phyloP scores from a whole-genome alignment of 1,140 invertebrate genomes.

The Drosophila orena region DNA sequence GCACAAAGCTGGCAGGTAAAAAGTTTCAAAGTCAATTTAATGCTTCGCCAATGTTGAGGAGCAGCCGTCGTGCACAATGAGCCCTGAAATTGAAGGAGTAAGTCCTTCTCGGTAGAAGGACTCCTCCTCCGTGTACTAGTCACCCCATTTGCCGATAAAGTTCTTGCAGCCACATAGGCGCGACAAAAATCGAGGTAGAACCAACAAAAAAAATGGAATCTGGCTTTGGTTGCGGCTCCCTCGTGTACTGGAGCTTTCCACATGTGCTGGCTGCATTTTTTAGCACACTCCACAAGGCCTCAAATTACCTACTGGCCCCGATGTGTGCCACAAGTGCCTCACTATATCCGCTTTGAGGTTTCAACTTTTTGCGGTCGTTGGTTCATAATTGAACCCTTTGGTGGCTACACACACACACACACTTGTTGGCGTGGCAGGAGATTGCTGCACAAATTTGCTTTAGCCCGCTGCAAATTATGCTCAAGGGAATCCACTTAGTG shows the following conservation, averaged over 20 bases:
- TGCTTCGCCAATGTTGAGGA: conserved; percentile 61
- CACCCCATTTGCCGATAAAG: conserved; percentile 35
- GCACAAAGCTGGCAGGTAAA: conserved; percentile 62
- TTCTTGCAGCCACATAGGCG: conserved; percentile 54
- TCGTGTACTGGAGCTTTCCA: conserved; percentile 33
- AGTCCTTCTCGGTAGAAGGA: not conserved
- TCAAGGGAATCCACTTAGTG: conserved; percentile 42
- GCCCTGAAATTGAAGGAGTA: conserved; percentile 68
- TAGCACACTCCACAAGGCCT: conserved; percentile 31
- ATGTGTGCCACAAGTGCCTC: conserved; percentile 38
- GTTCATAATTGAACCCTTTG: conserved; percentile 78
- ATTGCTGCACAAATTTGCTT: conserved; percentile 68
- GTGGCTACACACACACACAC: conserved; percentile 37
- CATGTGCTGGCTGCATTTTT: conserved; percentile 45
- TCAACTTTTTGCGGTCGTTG: conserved; percentile 51
- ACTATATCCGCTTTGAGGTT: conserved; percentile 60
- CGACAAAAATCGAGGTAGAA: conserved; percentile 31
- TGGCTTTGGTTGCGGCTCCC: conserved; percentile 50
- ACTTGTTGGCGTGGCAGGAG: conserved; percentile 16
- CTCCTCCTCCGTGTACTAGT: not conserved
- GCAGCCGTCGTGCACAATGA: conserved; percentile 62
- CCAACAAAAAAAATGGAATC: conserved; percentile 17
- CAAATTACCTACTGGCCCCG: conserved; percentile 46
- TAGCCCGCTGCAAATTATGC: conserved; percentile 61
- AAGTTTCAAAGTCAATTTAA: conserved; percentile 82